Base-by-base conservation (phyloP, 1,140 invertebrate species). In the Eueides isabella region DNA sequence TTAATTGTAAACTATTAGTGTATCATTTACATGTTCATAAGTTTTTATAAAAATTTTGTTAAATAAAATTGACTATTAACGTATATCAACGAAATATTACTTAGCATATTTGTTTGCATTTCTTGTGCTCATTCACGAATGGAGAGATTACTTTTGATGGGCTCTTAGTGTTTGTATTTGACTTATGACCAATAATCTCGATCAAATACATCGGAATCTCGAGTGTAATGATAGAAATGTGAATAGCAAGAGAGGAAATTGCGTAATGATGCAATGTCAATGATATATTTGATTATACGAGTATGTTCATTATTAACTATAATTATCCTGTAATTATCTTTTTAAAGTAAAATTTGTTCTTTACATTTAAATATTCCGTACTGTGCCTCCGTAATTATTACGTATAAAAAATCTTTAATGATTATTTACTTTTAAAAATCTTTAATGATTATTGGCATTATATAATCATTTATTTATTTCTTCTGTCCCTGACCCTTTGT, bases 171-270 rank as follows among this genome's bases (percentile, higher is more conserved):
- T 31, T 68, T 12, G 4, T 29, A 48, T 69, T 69, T 64, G 61
- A 69, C 38, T 67, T 66, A 66, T 30, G 55, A 29, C 38, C 26
- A 33, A n/a, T 65, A 44, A 72, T 72, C 48, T n/a, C 30, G 33
- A 71, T 74, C 48, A 64, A 75, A 68, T 65, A 48, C 35, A 76
- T 35, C 31, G 61, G 70, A 77, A 75, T 75, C 67, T 77, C 71
- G 71, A 75, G 70, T 75, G 72, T 62, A 75, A 74, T 61, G 55
- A 77, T 74, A 77, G 78, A 78, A 76, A 76, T 80, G 75, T 77
- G 74, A 72, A 72, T 76, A 78, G 81, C 78, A 74, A 61, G 67
- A 78, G 77, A 75, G 5, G 26, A 69, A 75, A 71, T 84, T 86
- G 74, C 80, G 78, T 80, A 82, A 76, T 63, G 71, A 38, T 63